These are phyloP conservation scores for Psammodynastes pulverulentus DNA, from an alignment of 2,113 vertebrate genomes.

Conservation along the genomic window DNA sequence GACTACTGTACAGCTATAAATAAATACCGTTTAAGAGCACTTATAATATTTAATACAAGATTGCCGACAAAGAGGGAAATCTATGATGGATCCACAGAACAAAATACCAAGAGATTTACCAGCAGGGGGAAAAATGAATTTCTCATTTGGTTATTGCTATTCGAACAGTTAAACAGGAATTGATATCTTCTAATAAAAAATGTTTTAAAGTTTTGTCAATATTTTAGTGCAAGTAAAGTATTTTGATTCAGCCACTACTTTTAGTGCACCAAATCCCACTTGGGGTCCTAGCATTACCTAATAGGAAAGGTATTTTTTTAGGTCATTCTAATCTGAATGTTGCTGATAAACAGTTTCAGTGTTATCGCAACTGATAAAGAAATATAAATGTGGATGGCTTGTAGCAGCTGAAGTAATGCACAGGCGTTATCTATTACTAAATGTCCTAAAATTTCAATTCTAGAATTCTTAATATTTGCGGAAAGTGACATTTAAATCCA, in stretches of 20 bases:
- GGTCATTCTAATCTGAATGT: background rate
- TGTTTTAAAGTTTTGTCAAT: background rate
- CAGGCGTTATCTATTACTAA: background rate
- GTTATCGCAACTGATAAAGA: background rate
- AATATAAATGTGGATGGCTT: background rate
- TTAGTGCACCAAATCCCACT: background rate
- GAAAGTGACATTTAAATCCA: background rate
- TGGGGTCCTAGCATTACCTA: background rate
- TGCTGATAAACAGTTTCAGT: background rate
- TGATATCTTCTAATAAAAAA: background rate
- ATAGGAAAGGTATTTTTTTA: background rate
- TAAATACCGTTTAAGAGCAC: background rate
- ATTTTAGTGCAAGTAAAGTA: background rate
- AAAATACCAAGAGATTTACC: background rate
- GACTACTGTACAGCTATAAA: background rate
- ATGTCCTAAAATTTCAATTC: background rate
- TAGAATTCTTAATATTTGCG: background rate
- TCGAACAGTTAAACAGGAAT: conserved; percentile 15
- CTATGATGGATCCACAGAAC: background rate
- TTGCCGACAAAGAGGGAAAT: background rate
- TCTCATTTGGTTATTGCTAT: background rate
- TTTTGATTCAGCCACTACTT: background rate
- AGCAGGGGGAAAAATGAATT: background rate
- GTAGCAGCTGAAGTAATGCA: background rate
- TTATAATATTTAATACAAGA: background rate